phyloP scores from a whole-genome alignment of 2,888 invertebrate genomes.

The Platycheirus rosarum region DNA sequence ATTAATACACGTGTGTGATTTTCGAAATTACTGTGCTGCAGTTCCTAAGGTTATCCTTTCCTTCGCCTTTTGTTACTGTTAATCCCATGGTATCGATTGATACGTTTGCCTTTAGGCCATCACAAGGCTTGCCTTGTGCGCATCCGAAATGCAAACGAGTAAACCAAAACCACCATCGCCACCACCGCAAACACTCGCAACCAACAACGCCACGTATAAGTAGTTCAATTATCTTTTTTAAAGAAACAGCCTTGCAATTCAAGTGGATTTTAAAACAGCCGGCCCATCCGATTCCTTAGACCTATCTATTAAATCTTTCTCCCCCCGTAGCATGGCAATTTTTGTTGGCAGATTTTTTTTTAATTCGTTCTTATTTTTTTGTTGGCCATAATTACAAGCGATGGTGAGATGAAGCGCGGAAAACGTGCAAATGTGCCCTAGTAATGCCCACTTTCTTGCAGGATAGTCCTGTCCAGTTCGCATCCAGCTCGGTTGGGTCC shows the following conservation, averaged over 20 bases:
- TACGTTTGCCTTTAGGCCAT: constrained; percentile 57
- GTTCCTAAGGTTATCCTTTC: constrained; percentile 13
- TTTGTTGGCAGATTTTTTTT: constrained; percentile 28
- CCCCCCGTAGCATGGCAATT: constrained; percentile 55
- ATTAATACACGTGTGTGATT: constrained; percentile 67
- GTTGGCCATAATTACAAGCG: constrained; percentile 66
- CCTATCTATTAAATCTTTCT: constrained; percentile 69
- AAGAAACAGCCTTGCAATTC: constrained; percentile 63
- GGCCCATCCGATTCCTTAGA: constrained; percentile 53
- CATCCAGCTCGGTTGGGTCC: not conserved
- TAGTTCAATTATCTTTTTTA: constrained; percentile 74
- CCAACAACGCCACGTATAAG: constrained; percentile 51
- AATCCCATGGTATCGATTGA: constrained; percentile 61
- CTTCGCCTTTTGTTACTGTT: constrained; percentile 9
- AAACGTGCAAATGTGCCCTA: constrained; percentile 68
- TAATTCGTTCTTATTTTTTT: constrained; percentile 66
- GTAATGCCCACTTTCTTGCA: constrained; percentile 45
- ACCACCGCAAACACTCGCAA: constrained; percentile 5
- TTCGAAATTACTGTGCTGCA: constrained; percentile 52
- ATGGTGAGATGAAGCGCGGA: constrained; percentile 44
- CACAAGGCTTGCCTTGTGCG: constrained; percentile 39
- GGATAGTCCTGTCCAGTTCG: not conserved
- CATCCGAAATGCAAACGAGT: constrained; percentile 62
- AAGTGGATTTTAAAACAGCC: constrained; percentile 69
- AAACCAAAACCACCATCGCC: constrained; percentile 50